Evolutionary conservation across 2,888 invertebrate species (phyloP).

Genomic region (Morpho deidamia): DNA sequence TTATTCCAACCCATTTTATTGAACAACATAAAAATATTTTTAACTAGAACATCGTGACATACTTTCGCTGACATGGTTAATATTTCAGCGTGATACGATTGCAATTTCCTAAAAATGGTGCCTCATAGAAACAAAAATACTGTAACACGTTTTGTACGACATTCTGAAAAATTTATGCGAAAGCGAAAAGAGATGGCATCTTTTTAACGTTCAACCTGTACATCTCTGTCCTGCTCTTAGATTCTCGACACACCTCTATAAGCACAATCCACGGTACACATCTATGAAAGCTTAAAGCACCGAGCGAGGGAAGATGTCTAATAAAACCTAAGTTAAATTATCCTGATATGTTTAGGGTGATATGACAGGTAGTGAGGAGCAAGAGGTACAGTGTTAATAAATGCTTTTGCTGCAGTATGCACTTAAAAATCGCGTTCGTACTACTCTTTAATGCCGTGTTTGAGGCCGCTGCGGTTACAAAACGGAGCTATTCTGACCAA

Average conservation of each 20-base stretch:
- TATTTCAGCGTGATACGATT: no score
- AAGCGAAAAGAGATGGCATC: background rate
- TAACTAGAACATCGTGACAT: no score
- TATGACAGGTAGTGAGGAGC: slow-evolving; percentile 33
- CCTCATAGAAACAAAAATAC: background rate
- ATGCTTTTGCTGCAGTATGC: slow-evolving; percentile 8
- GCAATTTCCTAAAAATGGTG: no score
- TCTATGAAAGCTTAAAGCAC: slow-evolving; percentile 31
- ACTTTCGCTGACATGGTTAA: no score
- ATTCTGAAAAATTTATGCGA: background rate
- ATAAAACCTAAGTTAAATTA: slow-evolving; percentile 46
- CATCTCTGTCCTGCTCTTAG: slow-evolving; percentile 6
- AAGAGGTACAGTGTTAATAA: slow-evolving; percentile 17
- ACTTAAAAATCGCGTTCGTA: slow-evolving; percentile 43
- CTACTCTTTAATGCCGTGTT: slow-evolving; percentile 55
- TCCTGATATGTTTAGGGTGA: slow-evolving; percentile 62
- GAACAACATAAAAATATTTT: no score
- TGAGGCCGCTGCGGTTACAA: slow-evolving; percentile 62
- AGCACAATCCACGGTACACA: slow-evolving; percentile 1
- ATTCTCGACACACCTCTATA: slow-evolving; percentile 3
- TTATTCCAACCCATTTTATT: no score
- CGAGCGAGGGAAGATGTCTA: slow-evolving; percentile 53
- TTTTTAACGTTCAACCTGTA: background rate
- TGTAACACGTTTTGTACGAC: background rate
- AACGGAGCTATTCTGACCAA: slow-evolving; percentile 88